phyloP scores from a whole-genome alignment of 2,113 vertebrate species.

The Meleagris gallopavo region DNA sequence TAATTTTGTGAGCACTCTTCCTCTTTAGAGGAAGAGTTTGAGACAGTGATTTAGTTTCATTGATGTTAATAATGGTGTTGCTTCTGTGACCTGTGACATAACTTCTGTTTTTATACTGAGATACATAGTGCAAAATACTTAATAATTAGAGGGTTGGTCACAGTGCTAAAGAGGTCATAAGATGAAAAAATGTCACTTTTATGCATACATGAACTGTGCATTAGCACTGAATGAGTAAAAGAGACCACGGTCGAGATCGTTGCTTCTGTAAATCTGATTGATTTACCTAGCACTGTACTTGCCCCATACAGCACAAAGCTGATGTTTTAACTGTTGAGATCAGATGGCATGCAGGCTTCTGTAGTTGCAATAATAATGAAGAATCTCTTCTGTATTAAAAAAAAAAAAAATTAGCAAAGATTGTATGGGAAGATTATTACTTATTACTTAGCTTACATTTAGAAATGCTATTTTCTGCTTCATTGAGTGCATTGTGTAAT shows the following conservation, averaged over 20 bases:
- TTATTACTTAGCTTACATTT: neutral
- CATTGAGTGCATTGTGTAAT: neutral
- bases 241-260: neutral
- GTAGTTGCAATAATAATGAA: neutral
- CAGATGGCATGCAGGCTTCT: neutral
- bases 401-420: neutral
- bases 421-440: neutral
- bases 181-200: conserved; percentile 50
- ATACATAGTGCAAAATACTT: conserved; percentile 62
- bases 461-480: neutral
- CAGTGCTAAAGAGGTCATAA: conserved; percentile 40
- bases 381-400: neutral
- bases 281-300: conserved; percentile 1
- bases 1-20: conserved; percentile 27
- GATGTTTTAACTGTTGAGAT: neutral
- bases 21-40: neutral
- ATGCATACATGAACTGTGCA: neutral
- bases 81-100: conserved; percentile 56
- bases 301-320: neutral
- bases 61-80: conserved; percentile 44
- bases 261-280: neutral
- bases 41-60: conserved; percentile 57
- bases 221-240: neutral
- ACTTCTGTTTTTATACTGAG: conserved; percentile 59
- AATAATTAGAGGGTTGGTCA: conserved; percentile 62